Evolutionary conservation across 1,140 invertebrate genomes (phyloP).

Genomic region (Solenopsis fugax): DNA sequence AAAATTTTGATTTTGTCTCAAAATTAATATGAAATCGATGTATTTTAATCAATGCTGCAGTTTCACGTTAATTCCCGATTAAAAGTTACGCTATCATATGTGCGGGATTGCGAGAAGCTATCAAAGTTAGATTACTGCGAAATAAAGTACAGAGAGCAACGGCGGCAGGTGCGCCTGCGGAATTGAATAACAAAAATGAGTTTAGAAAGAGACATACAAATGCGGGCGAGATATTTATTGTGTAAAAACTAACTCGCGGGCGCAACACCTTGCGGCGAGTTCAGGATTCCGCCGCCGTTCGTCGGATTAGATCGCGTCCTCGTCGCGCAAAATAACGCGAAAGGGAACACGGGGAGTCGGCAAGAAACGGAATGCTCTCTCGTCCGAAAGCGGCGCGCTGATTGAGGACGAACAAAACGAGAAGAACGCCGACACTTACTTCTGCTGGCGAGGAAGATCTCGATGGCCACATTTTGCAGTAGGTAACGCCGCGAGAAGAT

Average conservation of each 20-base stretch:
- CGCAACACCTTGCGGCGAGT: constrained; percentile 82
- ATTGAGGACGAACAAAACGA: constrained; percentile 61
- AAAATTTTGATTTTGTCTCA: neutral
- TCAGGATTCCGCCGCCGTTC: constrained; percentile 79
- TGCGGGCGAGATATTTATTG: constrained; percentile 83
- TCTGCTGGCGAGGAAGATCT: constrained; percentile 99
- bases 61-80: constrained; percentile 1
- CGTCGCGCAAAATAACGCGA: constrained; percentile 81
- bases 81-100: neutral
- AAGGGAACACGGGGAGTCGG: constrained; percentile 61
- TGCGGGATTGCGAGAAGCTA: too few species aligned
- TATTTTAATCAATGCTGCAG: neutral
- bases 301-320: constrained; percentile 78
- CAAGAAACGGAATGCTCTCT: constrained; percentile 80
- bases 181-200: constrained; percentile 79
- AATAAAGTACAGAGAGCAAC: neutral
- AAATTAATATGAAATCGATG: neutral
- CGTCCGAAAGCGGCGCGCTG: constrained; percentile 25
- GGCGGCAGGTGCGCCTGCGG: constrained; percentile 48
- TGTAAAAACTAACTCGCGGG: constrained; percentile 79
- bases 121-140: neutral
- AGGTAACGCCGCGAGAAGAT: constrained; percentile 99
- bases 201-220: constrained; percentile 81
- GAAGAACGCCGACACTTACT: constrained; percentile 90
- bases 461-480: constrained; percentile 98